A percentile compares a stretch with the other conserved stretches of the same genome.
These are phyloP conservation scores for Novumbra hubbsi DNA, from an alignment of 2,797 vertebrate species.

Conservation along the genomic window DNA sequence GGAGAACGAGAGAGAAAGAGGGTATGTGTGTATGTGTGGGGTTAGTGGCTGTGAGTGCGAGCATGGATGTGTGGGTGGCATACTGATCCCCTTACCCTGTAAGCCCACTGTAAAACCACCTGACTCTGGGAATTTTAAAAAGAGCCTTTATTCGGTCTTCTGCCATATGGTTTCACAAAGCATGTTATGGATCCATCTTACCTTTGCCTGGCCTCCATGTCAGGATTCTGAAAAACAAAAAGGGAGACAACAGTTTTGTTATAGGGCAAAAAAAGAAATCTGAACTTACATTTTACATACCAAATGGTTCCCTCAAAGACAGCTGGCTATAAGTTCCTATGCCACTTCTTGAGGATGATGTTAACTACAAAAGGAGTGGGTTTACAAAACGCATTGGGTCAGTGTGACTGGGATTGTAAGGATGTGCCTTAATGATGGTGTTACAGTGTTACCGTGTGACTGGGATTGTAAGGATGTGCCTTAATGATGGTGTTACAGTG, in stretches of 20 bases:
- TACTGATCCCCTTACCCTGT: conserved; percentile 7
- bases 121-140: conserved; percentile 23
- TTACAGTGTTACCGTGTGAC: too few species aligned
- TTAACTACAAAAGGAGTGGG: conserved; percentile 5
- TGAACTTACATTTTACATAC: not conserved
- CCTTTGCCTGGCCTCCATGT: conserved; percentile 75
- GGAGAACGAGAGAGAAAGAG: conserved; percentile 1
- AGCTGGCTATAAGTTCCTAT: not conserved
- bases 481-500: too few species aligned
- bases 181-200: conserved; percentile 68
- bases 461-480: too few species aligned
- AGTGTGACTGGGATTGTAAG: not conserved
- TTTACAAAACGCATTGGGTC: not conserved
- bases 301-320: not conserved
- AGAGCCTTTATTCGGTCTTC: conserved; percentile 28
- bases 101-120: conserved; percentile 20
- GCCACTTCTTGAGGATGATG: not conserved
- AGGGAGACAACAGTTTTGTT: conserved; percentile 22
- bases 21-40: conserved; percentile 23
- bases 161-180: conserved; percentile 37
- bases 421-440: too few species aligned
- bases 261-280: conserved; percentile 33
- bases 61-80: not conserved
- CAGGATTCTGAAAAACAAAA: conserved; percentile 58
- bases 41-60: not conserved